phyloP scores from a whole-genome alignment of 2,113 vertebrate genomes.

The Colaptes auratus region DNA sequence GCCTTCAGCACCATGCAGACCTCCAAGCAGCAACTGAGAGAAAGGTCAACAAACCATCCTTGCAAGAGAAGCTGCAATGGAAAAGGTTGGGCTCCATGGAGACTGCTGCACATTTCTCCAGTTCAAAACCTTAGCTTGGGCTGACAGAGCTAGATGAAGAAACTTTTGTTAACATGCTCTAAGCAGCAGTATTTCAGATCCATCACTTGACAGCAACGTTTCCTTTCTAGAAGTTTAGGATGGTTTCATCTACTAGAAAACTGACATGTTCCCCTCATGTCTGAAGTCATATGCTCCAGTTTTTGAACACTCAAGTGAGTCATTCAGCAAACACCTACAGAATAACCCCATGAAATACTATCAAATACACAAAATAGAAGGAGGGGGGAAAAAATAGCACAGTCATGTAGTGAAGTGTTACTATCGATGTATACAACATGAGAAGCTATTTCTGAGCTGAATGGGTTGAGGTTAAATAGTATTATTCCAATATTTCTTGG shows the following conservation, averaged over 20 bases:
- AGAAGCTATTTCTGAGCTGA: background rate
- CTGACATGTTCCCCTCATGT: background rate
- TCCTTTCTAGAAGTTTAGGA: background rate
- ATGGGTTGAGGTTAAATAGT: background rate
- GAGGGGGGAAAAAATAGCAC: background rate
- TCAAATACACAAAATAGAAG: background rate
- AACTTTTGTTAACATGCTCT: background rate
- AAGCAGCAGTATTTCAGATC: background rate
- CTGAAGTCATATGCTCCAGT: background rate
- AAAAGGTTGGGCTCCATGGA: background rate
- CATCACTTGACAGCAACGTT: background rate
- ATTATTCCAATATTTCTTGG: background rate
- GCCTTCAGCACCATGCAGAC: background rate
- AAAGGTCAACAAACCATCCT: background rate
- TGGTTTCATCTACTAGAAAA: background rate
- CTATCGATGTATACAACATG: fast-evolving
- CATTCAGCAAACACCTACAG: background rate
- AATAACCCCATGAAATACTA: background rate
- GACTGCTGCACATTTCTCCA: background rate
- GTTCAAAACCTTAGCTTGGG: background rate
- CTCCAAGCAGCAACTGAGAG: background rate
- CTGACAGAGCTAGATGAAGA: background rate
- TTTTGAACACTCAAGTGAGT: background rate
- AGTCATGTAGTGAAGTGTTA: background rate
- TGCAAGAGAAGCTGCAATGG: background rate